Evolutionary conservation across 2,888 invertebrate species (phyloP).

Genomic region (Cacoxenus indagator): DNA sequence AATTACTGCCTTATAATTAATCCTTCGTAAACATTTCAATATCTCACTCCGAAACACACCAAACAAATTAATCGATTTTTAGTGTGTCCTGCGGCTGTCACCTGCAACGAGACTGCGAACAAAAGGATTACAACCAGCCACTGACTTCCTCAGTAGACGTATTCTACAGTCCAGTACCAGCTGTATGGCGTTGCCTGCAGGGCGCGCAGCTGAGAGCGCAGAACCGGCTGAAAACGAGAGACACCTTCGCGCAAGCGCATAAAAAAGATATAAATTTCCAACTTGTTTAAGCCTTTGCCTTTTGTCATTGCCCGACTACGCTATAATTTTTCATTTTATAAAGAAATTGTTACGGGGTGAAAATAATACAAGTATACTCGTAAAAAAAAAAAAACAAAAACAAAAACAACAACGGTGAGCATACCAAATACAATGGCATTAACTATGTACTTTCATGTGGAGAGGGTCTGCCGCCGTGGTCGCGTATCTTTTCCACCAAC

Average conservation of each 20-base stretch:
- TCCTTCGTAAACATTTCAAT: background rate
- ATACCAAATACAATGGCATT: background rate
- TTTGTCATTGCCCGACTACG: conserved; percentile 16
- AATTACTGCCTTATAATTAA: conserved; percentile 35
- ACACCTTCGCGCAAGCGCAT: conserved; percentile 47
- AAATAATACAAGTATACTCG: conserved; percentile 39
- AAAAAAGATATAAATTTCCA: conserved; percentile 67
- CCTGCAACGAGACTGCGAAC: conserved; percentile 48
- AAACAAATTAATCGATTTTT: conserved; percentile 44
- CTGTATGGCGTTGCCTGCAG: background rate
- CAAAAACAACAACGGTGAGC: background rate
- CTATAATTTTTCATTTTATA: conserved; percentile 57
- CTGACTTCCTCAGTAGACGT: conserved; percentile 19
- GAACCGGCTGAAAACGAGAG: background rate
- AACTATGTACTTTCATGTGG: background rate
- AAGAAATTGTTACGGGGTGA: conserved; percentile 26
- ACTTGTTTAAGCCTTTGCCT: conserved; percentile 36
- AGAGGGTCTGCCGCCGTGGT: conserved; percentile 30
- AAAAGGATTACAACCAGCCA: conserved; percentile 50
- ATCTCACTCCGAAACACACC: background rate
- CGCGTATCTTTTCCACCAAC: background rate
- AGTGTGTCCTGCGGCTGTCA: conserved; percentile 48
- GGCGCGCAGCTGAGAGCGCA: conserved; percentile 10
- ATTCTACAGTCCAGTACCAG: background rate
- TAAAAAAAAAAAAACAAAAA: conserved; percentile 1